Evolutionary conservation across 2,113 vertebrate genomes (phyloP).

Genomic region (Brienomyrus longianalis): DNA sequence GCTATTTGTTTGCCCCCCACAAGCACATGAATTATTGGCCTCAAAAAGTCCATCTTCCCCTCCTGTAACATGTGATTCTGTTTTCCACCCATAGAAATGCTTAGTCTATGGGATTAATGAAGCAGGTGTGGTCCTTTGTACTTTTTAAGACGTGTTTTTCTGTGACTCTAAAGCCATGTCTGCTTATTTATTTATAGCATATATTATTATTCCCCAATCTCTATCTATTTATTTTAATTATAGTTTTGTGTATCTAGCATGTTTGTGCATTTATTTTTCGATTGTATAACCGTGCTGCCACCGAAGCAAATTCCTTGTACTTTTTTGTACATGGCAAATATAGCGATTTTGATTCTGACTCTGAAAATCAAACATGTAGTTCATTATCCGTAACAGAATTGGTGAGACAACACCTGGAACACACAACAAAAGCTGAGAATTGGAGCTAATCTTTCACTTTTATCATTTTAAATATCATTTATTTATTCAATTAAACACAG

Average conservation of each 20-base stretch:
- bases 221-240: not conserved
- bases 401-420: too few relatives aligned
- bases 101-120: not conserved
- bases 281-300: not conserved
- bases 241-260: not conserved
- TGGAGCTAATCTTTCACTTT: not conserved
- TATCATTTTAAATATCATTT: not conserved
- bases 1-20: too few relatives aligned
- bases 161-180: not conserved
- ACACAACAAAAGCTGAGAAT: not conserved
- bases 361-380: not conserved
- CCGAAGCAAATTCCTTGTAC: not conserved
- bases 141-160: not conserved
- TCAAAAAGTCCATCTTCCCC: not conserved
- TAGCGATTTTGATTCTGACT: not conserved
- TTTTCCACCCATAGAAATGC: not conserved
- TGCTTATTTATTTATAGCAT: not conserved
- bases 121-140: not conserved
- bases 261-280: not conserved
- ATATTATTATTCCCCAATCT: not conserved
- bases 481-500: not conserved
- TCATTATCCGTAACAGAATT: not conserved
- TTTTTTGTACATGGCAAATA: not conserved
- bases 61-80: too few relatives aligned
- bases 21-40: not conserved